Evolutionary conservation across 2,797 vertebrate species (phyloP), one percentile per base, ranked within the genome.

Genomic region (Lagocephalus sceleratus): DNA sequence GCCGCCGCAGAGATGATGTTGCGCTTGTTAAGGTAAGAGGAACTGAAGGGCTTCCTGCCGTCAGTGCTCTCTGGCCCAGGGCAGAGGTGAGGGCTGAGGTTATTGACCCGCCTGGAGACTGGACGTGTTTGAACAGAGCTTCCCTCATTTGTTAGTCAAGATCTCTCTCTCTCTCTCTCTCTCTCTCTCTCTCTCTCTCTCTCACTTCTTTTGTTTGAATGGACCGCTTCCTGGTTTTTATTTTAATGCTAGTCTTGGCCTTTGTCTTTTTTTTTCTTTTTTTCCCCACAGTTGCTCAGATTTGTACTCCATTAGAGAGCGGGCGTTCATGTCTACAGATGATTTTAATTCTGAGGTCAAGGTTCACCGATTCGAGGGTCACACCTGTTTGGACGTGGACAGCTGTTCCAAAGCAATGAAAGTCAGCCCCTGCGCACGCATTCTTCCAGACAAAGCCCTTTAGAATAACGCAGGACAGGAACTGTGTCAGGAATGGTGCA

Each of bases 201-300:
- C 23, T 7, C 32, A 11, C 32, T 35, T 35, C 32, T 12, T 2
- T 3, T 35, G 11, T 35, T 35, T 35, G 32, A 35, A 10, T 12
- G 11, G 12, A 3, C 14, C 10, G 12, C 12, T 35, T 5, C 32
- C 12, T 35, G 10, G 14, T 5, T 35, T 35, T 63, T 71, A 79
- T 73, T 64, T 41, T 51, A 39, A 61, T 60, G 25, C n/a, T n/a
- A n/a, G n/a, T n/a, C n/a, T 62, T 60, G 42, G 51, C 71, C 57
- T 62, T 76, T 63, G 63, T 66, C 76, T 55, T 61, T 52, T 62
- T 68, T 57, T 74, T 63, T 68, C 2, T 29, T 29, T 26, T 68
- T 47, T n/a, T n/a, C n/a, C n/a, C n/a, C n/a, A 52, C 58, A 57
- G 60, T 81, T 49, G 61, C 50, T 76, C 60, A 62, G 26, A 55